Conservation (phyloP, 2,888 invertebrate genomes). For the Agonopterix alstromeriana region DNA sequence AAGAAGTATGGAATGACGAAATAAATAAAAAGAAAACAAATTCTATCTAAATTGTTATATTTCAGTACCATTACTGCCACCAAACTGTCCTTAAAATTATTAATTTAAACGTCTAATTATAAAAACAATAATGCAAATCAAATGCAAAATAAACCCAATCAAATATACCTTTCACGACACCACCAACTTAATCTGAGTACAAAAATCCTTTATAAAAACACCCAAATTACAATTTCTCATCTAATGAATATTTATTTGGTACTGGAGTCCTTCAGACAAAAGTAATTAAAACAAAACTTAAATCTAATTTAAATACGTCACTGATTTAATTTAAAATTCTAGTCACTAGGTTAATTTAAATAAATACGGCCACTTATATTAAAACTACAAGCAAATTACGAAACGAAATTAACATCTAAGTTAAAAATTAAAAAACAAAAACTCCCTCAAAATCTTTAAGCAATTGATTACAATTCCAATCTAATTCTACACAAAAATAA, state of each 20-base stretch:
- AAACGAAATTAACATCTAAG: background rate
- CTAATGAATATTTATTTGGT: constrained; percentile 63
- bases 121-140: too few relatives aligned
- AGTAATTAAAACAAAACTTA: constrained; percentile 16
- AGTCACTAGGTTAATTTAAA: constrained; percentile 28
- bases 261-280: constrained; percentile 49
- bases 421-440: background rate
- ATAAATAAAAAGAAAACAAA: too few relatives aligned
- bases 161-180: too few relatives aligned
- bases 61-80: too few relatives aligned
- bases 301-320: constrained; percentile 10
- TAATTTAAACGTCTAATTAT: too few relatives aligned
- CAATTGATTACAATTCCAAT: background rate
- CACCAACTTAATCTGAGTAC: too few relatives aligned
- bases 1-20: too few relatives aligned
- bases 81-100: too few relatives aligned
- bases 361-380: constrained; percentile 38
- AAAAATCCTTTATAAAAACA: too few relatives aligned
- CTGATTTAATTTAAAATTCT: background rate
- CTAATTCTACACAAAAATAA: background rate
- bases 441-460: background rate
- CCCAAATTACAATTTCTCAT: background rate
- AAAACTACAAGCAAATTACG: background rate
- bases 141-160: too few relatives aligned
- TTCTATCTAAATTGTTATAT: too few relatives aligned